phyloP scores from a whole-genome alignment of 2,888 invertebrate genomes.

The Mythimna albipuncta region DNA sequence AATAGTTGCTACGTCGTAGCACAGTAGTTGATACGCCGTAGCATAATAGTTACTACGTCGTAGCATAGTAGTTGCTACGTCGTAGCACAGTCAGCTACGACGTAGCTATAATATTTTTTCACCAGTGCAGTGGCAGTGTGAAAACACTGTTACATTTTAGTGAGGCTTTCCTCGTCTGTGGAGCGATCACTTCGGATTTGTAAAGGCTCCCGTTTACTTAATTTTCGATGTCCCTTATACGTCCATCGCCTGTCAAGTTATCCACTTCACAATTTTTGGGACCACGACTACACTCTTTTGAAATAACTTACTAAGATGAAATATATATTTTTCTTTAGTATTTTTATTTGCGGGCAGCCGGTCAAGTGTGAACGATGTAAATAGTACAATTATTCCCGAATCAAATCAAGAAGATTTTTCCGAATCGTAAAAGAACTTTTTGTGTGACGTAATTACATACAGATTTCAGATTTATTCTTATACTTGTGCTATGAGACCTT shows the following conservation, averaged over 20 bases:
- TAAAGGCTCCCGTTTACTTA: constrained; percentile 19
- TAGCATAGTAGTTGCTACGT: constrained; percentile 18
- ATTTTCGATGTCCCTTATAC: constrained; percentile 23
- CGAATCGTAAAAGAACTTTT: too few species aligned
- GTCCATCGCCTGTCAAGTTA: constrained; percentile 39
- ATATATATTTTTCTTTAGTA: background rate
- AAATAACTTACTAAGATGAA: background rate
- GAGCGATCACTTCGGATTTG: constrained; percentile 29
- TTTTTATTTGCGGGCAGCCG: background rate
- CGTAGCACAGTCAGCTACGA: constrained; percentile 21
- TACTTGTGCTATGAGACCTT: too few species aligned
- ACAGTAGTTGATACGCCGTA: background rate
- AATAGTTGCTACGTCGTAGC: background rate
- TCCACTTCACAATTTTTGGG: constrained; percentile 12
- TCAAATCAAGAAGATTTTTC: too few species aligned
- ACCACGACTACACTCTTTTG: background rate
- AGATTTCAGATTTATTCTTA: too few species aligned
- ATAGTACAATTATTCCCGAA: too few species aligned
- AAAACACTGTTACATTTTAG: constrained; percentile 34
- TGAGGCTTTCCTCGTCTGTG: constrained; percentile 20
- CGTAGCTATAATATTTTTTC: constrained; percentile 26
- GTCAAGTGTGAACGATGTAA: too few species aligned
- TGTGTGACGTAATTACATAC: too few species aligned
- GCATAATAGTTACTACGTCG: constrained; percentile 5
- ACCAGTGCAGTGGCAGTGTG: constrained; percentile 1